Conservation (phyloP, 2,797 vertebrate genomes). For the Sebastes matsubarae region DNA sequence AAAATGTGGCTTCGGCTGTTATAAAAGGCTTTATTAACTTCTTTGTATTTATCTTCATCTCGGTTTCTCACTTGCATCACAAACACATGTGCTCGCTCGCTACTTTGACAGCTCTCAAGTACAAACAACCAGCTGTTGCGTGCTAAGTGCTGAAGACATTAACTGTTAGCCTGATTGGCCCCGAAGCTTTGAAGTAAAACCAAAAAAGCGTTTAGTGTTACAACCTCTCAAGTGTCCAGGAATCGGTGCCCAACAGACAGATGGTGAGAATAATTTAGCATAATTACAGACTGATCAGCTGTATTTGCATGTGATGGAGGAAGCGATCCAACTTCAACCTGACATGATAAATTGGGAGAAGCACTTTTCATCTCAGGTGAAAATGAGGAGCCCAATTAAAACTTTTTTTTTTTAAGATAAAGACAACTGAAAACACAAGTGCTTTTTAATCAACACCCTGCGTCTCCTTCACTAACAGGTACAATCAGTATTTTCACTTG, state of each 20-base stretch:
- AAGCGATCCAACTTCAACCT: conserved; percentile 31
- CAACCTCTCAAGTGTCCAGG: conserved; percentile 30
- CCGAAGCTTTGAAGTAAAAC: conserved; percentile 24
- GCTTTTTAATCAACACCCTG: conserved; percentile 7
- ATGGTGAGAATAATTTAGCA: conserved; percentile 66
- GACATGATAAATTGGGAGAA: conserved; percentile 21
- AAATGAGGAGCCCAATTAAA: conserved; percentile 38
- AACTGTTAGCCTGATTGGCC: conserved; percentile 22
- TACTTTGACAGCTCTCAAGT: conserved; percentile 32
- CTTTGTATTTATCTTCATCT: conserved; percentile 9
- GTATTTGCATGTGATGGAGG: conserved; percentile 36
- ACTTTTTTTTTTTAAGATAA: not conserved
- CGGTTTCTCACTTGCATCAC: not conserved
- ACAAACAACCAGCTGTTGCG: conserved; percentile 46
- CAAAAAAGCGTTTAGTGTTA: conserved; percentile 40
- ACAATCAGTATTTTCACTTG: too few species aligned
- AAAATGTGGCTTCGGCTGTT: not conserved
- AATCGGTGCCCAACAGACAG: conserved; percentile 44
- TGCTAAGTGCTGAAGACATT: conserved; percentile 23
- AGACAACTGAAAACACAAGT: conserved; percentile 5
- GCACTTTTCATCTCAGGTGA: conserved; percentile 38
- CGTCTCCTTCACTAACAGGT: not conserved
- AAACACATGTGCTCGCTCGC: not conserved
- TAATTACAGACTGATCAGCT: conserved; percentile 40
- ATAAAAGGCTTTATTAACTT: not conserved